Evolutionary conservation across 2,797 vertebrate genomes (phyloP).

Genomic region (Otolemur crassicaudatus): DNA sequence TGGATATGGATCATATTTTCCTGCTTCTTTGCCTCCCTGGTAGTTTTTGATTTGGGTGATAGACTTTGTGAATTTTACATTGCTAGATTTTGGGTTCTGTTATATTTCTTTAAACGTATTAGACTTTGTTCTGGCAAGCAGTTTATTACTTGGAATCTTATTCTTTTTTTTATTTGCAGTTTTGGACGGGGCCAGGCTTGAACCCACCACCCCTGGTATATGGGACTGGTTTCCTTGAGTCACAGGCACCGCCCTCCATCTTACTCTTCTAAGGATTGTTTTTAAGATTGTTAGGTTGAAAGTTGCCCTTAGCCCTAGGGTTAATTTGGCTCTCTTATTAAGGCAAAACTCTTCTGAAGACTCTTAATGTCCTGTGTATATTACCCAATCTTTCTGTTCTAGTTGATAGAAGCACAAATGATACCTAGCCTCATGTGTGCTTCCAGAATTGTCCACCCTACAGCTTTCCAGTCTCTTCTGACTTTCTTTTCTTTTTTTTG

Average conservation of each 20-base stretch:
- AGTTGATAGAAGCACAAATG: neutral
- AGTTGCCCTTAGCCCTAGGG: neutral
- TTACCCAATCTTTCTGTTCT: neutral
- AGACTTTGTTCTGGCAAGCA: neutral
- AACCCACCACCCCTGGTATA: neutral
- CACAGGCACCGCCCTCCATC: too few species aligned
- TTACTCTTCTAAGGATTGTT: conserved; percentile 14
- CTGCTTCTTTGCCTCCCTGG: neutral
- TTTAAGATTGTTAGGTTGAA: conserved; percentile 35
- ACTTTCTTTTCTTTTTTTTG: neutral
- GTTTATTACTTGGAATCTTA: neutral
- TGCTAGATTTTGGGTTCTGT: neutral
- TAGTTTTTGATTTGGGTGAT: neutral
- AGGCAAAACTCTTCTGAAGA: neutral
- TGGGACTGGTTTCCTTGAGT: too few species aligned
- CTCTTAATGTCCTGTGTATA: neutral
- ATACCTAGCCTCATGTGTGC: neutral
- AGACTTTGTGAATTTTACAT: neutral
- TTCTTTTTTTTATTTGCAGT: neutral
- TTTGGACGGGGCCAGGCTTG: neutral
- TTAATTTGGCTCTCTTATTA: neutral
- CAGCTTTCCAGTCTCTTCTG: neutral
- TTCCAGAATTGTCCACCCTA: neutral
- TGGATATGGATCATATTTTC: neutral
- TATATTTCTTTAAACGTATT: conserved; percentile 15